Percentiles rank a stretch among this genome's conserved stretches.
Conservation (phyloP, 2,797 vertebrate species). For the Mus minutoides region DNA sequence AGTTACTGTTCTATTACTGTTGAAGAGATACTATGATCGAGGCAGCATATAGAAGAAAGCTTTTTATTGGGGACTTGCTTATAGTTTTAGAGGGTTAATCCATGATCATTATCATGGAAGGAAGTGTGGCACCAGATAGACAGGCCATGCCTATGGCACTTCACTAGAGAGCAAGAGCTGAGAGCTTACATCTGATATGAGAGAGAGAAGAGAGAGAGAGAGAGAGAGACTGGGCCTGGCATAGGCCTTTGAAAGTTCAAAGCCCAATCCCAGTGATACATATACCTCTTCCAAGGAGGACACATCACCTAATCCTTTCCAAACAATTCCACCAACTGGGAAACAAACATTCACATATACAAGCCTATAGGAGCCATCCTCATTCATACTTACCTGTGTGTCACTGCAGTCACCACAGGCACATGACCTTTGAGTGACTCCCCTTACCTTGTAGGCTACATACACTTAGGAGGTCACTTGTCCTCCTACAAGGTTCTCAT, state of each 20-base stretch:
- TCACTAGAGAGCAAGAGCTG: not conserved
- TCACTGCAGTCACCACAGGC: not conserved
- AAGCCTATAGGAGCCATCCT: not conserved
- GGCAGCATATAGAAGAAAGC: not conserved
- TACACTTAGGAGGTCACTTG: not conserved
- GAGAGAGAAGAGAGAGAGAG: not conserved
- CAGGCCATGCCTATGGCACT: not conserved
- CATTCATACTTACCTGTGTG: not conserved
- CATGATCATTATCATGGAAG: not conserved
- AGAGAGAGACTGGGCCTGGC: not conserved
- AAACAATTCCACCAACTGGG: not conserved
- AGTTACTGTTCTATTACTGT: not conserved
- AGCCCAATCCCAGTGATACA: not conserved
- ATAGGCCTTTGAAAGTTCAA: not conserved
- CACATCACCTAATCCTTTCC: not conserved
- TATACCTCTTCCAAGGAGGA: not conserved
- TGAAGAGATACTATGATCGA: not conserved
- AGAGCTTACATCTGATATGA: not conserved
- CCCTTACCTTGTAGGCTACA: not conserved
- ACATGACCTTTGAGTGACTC: rapidly evolving
- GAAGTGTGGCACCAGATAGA: not conserved
- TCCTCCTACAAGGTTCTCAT: not conserved
- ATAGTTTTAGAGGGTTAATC: not conserved
- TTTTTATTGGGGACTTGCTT: not conserved
- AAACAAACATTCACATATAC: not conserved